Evolutionary conservation across 1,140 invertebrate species (phyloP), one percentile per base, ranked within the genome.

Genomic region (Drosophila pectinifera): DNA sequence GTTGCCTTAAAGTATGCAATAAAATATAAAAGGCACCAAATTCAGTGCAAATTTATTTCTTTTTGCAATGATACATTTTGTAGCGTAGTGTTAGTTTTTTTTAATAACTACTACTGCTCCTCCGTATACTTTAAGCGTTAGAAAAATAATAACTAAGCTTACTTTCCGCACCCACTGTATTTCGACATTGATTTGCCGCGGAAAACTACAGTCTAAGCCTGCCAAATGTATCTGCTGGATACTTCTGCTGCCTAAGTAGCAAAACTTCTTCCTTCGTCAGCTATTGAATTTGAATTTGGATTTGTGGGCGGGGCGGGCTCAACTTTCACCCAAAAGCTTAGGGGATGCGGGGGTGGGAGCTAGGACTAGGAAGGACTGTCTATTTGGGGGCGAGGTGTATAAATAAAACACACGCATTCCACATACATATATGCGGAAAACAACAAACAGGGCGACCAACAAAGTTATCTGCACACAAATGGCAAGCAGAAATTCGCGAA

Each of bases 281-380:
- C 79, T 58, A 81, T 81, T 82, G 79, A 81, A 81, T 82, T 82
- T 78, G 73, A 78, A 78, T 81, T 63, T 73, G 79, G 20, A 49
- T 49, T 5, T 49, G 57, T 51, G 55, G 55, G 55, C 24, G 36
- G 26, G 4, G 26, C 22, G n/a, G n/a, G n/a, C n/a, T n/a, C 22
- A 69, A 53, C 36, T 41, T 36, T 46, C 41, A 42, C 18, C 13
- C 26, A 2, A 31, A 31, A 20, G 10, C 26, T 22, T n/a, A 41
- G 6, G 18, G 16, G 43, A 34, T 24, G 11, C 5, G 4, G 1
- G 6, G 24, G 8, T 10, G 6, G 24, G 8, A 13, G 11, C 8
- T 46, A 14, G 8, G 36, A 13, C 18, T 22, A n/a, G 20, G 14
- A 8, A 0, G 51, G 1, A 2, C 5, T 20, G 13, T 14, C 34